These are phyloP conservation scores for Leptonema lineaticorne DNA, from an alignment of 1,140 invertebrate genomes.

Conservation along the genomic window DNA sequence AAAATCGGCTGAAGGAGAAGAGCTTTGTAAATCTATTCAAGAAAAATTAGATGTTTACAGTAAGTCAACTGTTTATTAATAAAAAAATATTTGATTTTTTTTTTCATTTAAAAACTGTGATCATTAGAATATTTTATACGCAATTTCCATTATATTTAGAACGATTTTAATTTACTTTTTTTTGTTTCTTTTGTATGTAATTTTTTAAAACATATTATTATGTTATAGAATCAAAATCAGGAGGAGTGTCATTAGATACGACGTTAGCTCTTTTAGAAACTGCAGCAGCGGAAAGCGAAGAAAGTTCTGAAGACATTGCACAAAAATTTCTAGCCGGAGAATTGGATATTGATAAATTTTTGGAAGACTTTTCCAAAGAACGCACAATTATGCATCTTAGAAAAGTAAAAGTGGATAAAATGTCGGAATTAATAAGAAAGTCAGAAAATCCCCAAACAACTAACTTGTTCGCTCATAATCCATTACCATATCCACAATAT, in stretches of 20 bases:
- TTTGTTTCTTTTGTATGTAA: too few relatives aligned
- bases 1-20: constrained; percentile 67
- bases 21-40: constrained; percentile 67
- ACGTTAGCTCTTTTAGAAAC: constrained; percentile 81
- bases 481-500: constrained; percentile 45
- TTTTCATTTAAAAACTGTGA: too few relatives aligned
- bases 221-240: constrained; percentile 66
- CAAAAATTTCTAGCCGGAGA: constrained; percentile 75
- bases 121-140: constrained; percentile 22
- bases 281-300: constrained; percentile 82
- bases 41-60: constrained; percentile 67
- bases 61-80: too few relatives aligned
- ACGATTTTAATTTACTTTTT: not conserved
- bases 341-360: constrained; percentile 73
- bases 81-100: too few relatives aligned
- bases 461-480: constrained; percentile 36
- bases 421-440: constrained; percentile 71
- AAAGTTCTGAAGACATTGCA: constrained; percentile 78
- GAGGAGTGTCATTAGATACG: constrained; percentile 74
- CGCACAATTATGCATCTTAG: constrained; percentile 77
- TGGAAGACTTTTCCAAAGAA: constrained; percentile 72
- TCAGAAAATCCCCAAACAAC: constrained; percentile 43
- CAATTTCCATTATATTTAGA: not conserved
- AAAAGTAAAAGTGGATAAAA: constrained; percentile 84
- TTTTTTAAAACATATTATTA: constrained; percentile 16